Base-by-base conservation (phyloP, 1,140 invertebrate species). In the Anadara kagoshimensis region DNA sequence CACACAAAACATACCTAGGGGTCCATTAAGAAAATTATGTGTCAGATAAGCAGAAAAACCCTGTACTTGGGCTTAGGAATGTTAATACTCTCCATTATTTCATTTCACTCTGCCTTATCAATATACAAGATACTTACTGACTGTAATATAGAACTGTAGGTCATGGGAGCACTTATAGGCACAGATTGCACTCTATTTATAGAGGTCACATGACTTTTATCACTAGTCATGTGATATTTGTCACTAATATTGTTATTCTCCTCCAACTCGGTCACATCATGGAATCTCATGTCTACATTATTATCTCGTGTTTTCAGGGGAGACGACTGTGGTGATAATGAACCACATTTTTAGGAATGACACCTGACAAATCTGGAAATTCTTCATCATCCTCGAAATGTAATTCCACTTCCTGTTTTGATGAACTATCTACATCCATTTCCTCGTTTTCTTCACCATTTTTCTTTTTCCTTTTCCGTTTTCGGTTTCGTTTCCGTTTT, bases 371-470 rank as follows among this genome's bases (percentile, higher is more conserved):
- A 26, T 84, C 76, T 1, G 83, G 84, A 63, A 87, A 85, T 71
- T 87, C 86, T n/a, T 79, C 78, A 26, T 83, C 83, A 70, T 86
- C 85, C 47, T 87, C 83, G 70, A 86, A 86, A 68, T 87, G 82
- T 54, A 86, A 76, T 20, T 76, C 72, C 22, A 78, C 69, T 57
- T 77, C 79, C 18, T 29, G 29, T 44, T 44, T 47, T 24, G 43
- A 29, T 18, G 12, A 44, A n/a, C 3, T 11, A 22, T 56, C 49
- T 11, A 14, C 59, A n/a, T 54, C 65, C 12, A 43, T 58, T 29
- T 67, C 16, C 36, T 56, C 29, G 61, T 71, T 62, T 49, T 20
- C 29, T 45, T 43, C 51, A 26, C 20, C 51, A n/a, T 62, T 59
- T 63, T 59, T 71, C 47, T 62, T 68, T 61, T 76, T 81, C 74